phyloP scores from a whole-genome alignment of 92 coral and sea anemone species.

The Palythoa grandiflora region DNA sequence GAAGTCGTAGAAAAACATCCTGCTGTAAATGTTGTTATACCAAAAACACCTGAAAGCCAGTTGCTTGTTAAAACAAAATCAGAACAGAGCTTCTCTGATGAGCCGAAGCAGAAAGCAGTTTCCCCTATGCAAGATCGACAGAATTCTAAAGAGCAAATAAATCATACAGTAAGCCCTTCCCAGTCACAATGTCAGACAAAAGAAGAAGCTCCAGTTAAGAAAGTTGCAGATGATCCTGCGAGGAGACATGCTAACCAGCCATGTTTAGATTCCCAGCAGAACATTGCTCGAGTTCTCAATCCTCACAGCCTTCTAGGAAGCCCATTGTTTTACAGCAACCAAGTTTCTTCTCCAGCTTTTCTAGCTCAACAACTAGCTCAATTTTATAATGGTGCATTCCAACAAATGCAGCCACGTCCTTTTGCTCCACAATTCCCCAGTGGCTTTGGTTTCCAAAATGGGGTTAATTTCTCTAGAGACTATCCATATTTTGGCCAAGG shows the following conservation, averaged over 20 bases:
- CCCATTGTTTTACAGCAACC: neutral
- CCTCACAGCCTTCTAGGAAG: neutral
- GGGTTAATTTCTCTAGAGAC: neutral
- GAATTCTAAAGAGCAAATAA: neutral
- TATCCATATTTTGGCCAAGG: neutral
- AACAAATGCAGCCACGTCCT: neutral
- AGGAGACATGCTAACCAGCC: neutral
- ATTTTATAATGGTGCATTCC: neutral
- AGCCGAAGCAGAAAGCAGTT: neutral
- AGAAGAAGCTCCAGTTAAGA: neutral
- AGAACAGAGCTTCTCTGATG: too few relatives aligned
- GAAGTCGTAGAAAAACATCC: too few relatives aligned
- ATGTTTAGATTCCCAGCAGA: neutral
- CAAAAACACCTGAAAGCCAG: too few relatives aligned
- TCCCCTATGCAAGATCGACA: neutral
- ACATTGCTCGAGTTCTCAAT: neutral
- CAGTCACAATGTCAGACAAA: neutral
- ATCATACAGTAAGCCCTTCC: neutral
- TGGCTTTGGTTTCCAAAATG: neutral
- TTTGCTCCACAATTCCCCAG: neutral
- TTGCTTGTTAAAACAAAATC: too few relatives aligned
- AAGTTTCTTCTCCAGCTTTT: neutral
- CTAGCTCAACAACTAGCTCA: neutral
- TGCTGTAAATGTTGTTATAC: too few relatives aligned
- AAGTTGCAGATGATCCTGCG: neutral